Base-by-base conservation (phyloP, 2,113 vertebrate species). In the Pelvicachromis taeniatus region DNA sequence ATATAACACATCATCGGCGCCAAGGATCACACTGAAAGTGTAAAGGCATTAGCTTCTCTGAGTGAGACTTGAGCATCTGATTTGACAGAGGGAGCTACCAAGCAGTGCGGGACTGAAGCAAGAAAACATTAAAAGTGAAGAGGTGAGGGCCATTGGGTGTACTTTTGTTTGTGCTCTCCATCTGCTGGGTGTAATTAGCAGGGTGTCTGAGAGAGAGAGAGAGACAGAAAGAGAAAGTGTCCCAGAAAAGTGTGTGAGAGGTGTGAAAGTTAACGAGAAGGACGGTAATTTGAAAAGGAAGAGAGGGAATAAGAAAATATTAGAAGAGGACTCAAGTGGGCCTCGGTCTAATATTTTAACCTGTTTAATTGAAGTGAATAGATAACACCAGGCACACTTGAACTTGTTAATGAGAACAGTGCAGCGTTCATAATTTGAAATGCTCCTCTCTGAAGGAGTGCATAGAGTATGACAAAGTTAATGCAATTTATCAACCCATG, bases 151-250 rank as follows among this genome's bases (percentile, higher is more conserved):
- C n/a, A n/a, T n/a, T 29, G 33, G 23, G 29, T 56, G 80, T 48
- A n/a, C 81, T 80, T 81, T 78, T 53, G 73, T 91, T 91, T 90
- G 87, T 88, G 81, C 78, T 88, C 88, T 92, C 89, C 87, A 88
- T 94, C 91, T 94, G 78, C 85, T 88, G 87, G 89, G 84, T 91
- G 79, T 94, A 93, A 94, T 93, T 94, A 92, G 78, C 88, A 89
- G 80, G 80, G 88, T 85, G 86, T 68, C 4, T 17, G 12, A 77
- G 52, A 73, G 52, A 55, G 12, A 55, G 12, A 77, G 52, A 73
- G 59, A 61, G 63, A 52, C 31, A 61, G 80, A 61, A n/a, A 75
- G 42, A 73, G 23, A 52, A 75, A 75, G 54, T 40, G 50, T 77
- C 54, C 82, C 17, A 52, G 23, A 79, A 14, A 59, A 80, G 55